Evolutionary conservation across 2,113 vertebrate species (phyloP), one percentile per base, ranked within the genome.

Genomic region (Trichomycterus rosablanca): DNA sequence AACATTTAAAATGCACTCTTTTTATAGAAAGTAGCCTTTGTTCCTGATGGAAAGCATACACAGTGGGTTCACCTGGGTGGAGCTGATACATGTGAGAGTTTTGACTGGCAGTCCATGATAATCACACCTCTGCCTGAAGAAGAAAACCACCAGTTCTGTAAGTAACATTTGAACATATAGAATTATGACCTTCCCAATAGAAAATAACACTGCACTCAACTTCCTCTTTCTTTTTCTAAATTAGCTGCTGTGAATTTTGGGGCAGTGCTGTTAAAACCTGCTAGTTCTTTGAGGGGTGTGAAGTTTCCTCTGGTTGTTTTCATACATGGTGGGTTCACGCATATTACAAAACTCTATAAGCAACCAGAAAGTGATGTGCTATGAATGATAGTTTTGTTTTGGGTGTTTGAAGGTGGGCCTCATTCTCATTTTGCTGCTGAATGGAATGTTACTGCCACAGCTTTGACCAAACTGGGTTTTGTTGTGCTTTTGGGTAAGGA

Each of bases 401-500:
- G 30, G 53, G 5, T 67, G 18, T 28, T 4, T 53, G 39, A 20
- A 92, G 91, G 90, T 45, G 92, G 92, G 0, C 91, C 92, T 10
- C 89, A 92, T 1, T 78, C 87, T 0, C 81, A 91, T 72, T 91
- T 83, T 0, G 75, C 85, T 14, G 88, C 89, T 11, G 81, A 87
- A 64, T 94, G 92, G 92, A 87, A 78, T 51, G 60, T 70, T 0
- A 83, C 76, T 37, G 83, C 86, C 53, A 86, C 89, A 0, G 77
- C 79, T 0, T 76, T 92, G 71, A 85, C 79, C 66, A 74, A 19
- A 55, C 68, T 92, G 11, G 90, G 91, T 51, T 89, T 89, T 0
- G 86, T 90, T 0, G 76, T 93, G 54, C 86, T 92, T 5, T 79
- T 92, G 78, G 89, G 89, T 92, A 2, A 35, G n/a, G 54, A 19